Evolutionary conservation across 2,888 invertebrate species (phyloP).

Genomic region (Eupithecia dodoneata): DNA sequence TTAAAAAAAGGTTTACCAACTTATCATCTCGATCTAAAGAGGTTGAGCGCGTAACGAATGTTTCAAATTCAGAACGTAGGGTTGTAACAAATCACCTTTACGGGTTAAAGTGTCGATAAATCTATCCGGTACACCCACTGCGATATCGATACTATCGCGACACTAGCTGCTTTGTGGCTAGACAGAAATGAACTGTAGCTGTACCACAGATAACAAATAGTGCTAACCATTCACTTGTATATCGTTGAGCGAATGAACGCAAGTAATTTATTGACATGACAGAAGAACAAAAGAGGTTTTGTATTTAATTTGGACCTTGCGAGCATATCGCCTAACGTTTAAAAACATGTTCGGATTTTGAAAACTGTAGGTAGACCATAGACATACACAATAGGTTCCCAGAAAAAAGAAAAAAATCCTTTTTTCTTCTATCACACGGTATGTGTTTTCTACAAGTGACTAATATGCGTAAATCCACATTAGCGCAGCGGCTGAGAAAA

Average conservation of each 20-base stretch:
- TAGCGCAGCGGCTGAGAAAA: no score
- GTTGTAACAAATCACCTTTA: slow-evolving; percentile 75
- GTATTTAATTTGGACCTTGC: background rate
- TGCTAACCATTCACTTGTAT: background rate
- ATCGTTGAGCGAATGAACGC: background rate
- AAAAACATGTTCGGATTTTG: no score
- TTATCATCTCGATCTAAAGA: slow-evolving; percentile 39
- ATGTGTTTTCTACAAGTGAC: no score
- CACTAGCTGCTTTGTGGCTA: slow-evolving; percentile 65
- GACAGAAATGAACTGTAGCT: slow-evolving; percentile 68
- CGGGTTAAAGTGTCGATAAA: slow-evolving; percentile 73
- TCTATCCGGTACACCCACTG: slow-evolving; percentile 74
- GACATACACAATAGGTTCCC: no score
- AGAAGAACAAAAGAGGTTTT: background rate
- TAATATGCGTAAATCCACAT: no score
- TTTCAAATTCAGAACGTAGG: slow-evolving; percentile 54
- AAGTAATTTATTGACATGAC: background rate
- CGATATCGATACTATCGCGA: slow-evolving; percentile 66
- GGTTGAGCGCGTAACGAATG: slow-evolving; percentile 46
- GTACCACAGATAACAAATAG: slow-evolving; percentile 34
- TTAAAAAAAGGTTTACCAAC: slow-evolving; percentile 23
- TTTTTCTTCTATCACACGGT: no score
- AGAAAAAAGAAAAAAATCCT: no score
- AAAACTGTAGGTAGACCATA: no score
- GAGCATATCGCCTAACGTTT: no score